Conservation (phyloP, 2,113 vertebrate species). For the Leiothrix lutea region DNA sequence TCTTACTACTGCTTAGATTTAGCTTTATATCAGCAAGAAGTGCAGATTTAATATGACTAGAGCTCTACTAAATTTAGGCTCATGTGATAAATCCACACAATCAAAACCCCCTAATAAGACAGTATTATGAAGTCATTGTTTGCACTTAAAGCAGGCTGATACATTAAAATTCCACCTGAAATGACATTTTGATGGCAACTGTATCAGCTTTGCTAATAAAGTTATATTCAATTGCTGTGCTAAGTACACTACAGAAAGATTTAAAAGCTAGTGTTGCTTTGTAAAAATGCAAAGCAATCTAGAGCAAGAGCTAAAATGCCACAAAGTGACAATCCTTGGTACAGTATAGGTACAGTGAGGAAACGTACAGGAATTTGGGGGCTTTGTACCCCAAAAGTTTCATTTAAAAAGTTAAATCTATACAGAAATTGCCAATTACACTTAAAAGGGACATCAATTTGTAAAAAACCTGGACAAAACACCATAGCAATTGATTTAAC, state of each 20-base stretch:
- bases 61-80: background rate
- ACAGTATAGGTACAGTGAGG: background rate
- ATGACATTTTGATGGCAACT: background rate
- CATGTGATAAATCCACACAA: accelerated
- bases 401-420: background rate
- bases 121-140: background rate
- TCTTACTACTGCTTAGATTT: background rate
- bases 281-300: background rate
- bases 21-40: background rate
- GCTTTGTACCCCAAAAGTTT: background rate
- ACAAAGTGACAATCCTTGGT: background rate
- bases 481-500: background rate
- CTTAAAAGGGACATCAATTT: background rate
- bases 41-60: background rate
- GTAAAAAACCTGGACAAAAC: background rate
- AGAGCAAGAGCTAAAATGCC: background rate
- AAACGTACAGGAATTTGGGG: background rate
- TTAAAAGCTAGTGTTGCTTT: background rate
- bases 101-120: background rate
- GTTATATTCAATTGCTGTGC: background rate
- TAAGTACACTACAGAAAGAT: background rate
- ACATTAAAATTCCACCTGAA: background rate
- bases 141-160: background rate
- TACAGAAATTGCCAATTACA: background rate
- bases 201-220: background rate